Evolutionary conservation across 2,888 invertebrate genomes (phyloP), one percentile per base, ranked within the genome.

Genomic region (Eretmocerus hayati): DNA sequence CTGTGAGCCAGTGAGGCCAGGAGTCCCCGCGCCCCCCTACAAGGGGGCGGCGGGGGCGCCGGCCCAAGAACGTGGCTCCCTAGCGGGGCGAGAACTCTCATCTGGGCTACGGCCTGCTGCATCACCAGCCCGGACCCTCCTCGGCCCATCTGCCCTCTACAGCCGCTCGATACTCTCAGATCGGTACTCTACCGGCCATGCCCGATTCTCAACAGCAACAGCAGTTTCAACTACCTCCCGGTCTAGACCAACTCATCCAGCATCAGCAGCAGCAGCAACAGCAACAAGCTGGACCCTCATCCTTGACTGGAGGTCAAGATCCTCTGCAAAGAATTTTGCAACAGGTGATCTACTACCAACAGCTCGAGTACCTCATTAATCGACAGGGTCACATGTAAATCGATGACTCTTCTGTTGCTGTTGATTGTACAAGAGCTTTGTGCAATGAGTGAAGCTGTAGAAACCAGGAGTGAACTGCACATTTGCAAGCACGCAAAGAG

Each of bases 1-100:
- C 85, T 63, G 84, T 86, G 75, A 84, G 84, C 76, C 84, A 85
- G 81, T 85, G 81, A 81, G 78, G 77, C 71, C 71, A 71, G 70
- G 71, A 71, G 71, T 71, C 71, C 71, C 71, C 71, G 71, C 71
- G 71, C 69, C 71, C 70, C 66, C 69, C 70, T 60, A 71, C 69
- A 66, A 65, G 71, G 67, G 71, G 71, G 69, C 71, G 71, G 64
- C 71, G 71, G 71, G 71, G 71, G 71, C 71, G 71, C 70, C 69
- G 71, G 71, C 71, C 71, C 71, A 71, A 71, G 62, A 71, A 69
- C 61, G 65, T 71, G 71, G 68, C 71, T 71, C 71, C 71, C 71
- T 71, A 71, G 71, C 71, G 71, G 71, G 71, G 71, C 71, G 70
- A 71, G 67, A 71, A 71, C 59, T 62, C 66, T 58, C 64, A 59